These are phyloP conservation scores for Turnix velox DNA, from an alignment of 2,113 vertebrate species.

Conservation along the genomic window DNA sequence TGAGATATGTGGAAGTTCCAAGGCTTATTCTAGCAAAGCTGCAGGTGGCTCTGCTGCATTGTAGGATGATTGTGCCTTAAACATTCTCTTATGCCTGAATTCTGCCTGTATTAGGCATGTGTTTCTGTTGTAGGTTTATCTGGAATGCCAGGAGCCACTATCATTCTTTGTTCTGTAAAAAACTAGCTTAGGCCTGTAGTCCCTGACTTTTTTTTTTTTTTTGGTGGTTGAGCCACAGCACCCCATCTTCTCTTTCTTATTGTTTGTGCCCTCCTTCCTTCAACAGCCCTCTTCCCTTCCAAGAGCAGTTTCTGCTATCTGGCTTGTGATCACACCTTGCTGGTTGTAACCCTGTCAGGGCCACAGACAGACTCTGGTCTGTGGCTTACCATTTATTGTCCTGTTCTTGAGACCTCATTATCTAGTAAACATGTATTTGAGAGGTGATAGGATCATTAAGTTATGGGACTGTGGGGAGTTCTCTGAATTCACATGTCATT, in stretches of 20 bases:
- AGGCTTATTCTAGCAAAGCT: neutral
- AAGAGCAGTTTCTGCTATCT: accelerated
- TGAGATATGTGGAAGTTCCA: neutral
- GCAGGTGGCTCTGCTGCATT: neutral
- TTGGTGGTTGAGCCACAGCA: neutral
- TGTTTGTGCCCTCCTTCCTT: neutral
- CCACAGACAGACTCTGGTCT: neutral
- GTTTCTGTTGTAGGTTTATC: neutral
- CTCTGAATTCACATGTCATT: neutral
- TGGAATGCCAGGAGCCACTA: neutral
- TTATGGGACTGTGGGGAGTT: neutral
- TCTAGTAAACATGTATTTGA: neutral
- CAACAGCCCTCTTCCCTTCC: neutral
- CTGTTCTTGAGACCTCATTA: neutral
- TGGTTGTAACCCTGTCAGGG: neutral
- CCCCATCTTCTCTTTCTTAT: neutral
- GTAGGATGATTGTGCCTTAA: accelerated
- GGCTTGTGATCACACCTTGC: neutral
- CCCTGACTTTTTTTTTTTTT: neutral
- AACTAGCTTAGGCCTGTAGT: neutral
- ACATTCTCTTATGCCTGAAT: neutral
- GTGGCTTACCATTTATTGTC: neutral
- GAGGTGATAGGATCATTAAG: neutral
- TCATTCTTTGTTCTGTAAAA: neutral
- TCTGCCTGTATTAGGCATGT: neutral